A percentile compares a stretch with the other conserved stretches of the same genome.
Evolutionary conservation across 2,797 vertebrate species (phyloP).

Genomic region (Tokudaia tokunoshimensis): DNA sequence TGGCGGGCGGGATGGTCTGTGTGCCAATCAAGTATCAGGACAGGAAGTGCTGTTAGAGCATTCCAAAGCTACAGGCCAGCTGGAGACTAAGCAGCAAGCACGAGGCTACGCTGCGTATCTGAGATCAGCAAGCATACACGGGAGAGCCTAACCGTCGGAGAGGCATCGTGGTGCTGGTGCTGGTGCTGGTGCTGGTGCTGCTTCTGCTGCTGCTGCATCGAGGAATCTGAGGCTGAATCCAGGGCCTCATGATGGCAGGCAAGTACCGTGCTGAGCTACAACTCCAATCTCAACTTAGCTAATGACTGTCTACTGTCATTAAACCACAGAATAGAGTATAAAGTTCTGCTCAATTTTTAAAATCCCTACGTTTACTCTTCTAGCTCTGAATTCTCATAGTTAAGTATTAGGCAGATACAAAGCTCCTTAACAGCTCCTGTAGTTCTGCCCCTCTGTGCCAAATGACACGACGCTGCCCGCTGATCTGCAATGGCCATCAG

Average conservation of each 20-base stretch:
- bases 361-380: conserved; percentile 30
- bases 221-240: background rate
- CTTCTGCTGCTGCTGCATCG: background rate
- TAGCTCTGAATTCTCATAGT: conserved; percentile 35
- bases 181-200: background rate
- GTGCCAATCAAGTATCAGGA: background rate
- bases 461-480: background rate
- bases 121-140: conserved; percentile 43
- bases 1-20: background rate
- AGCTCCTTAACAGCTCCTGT: background rate
- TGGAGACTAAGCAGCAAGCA: background rate
- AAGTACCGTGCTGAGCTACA: background rate
- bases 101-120: no score
- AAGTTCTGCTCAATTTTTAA: background rate
- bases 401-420: background rate
- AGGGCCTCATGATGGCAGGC: background rate
- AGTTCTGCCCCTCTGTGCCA: background rate
- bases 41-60: background rate
- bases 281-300: background rate
- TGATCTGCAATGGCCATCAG: background rate
- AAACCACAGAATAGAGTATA: conserved; percentile 13
- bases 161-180: background rate
- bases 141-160: background rate
- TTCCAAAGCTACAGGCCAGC: background rate
- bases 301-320: conserved; percentile 48